Base-by-base conservation (phyloP, 2,888 invertebrate genomes). In the Pammene aurita region DNA sequence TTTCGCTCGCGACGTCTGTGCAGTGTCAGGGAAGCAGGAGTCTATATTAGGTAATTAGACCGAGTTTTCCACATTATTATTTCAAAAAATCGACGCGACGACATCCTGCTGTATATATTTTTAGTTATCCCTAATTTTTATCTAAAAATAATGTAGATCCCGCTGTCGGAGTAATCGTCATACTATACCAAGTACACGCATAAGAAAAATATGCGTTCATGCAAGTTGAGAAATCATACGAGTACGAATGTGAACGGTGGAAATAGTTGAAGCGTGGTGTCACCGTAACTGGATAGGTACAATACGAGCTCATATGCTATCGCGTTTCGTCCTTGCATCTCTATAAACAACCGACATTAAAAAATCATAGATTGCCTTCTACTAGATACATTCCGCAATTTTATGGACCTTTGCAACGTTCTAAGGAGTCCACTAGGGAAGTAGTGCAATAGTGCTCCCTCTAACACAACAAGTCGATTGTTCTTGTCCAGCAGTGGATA, bases 221-320 rank as follows among this genome's bases (percentile, higher is more conserved):
- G 13, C 44, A 14, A 38, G 63, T 64, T 64, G 52, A 35, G 68
- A 52, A 64, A 64, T 44, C 38, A 58, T 60, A 46, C 26, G 46
- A 26, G 48, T 54, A 58, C 38, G 11, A 63, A 46, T 54, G 54
- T 64, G 68, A 69, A 58, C 58, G 68, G 64, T 58, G 52, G 64
- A 69, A 67, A 67, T 64, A 64, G 16, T 38, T 64, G 63, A 64
- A 64, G 58, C 68, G 58, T 69, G 58, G 64, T 52, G 68, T 48
- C 64, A 26, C 50, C 34, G 38, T 44, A 68, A 68, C 63, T 64
- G 57, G 52, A 68, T 68, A 26, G 26, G 26, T 26, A 64, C 50
- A 46, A 69, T 69, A 46, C 57, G 58, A 48, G 46, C 44, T 57
- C n/a, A 56, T 16, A 52, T 48, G 57, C 48, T 63, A 57, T 63